phyloP scores from a whole-genome alignment of 2,797 vertebrate species.

The Natrix natrix region DNA sequence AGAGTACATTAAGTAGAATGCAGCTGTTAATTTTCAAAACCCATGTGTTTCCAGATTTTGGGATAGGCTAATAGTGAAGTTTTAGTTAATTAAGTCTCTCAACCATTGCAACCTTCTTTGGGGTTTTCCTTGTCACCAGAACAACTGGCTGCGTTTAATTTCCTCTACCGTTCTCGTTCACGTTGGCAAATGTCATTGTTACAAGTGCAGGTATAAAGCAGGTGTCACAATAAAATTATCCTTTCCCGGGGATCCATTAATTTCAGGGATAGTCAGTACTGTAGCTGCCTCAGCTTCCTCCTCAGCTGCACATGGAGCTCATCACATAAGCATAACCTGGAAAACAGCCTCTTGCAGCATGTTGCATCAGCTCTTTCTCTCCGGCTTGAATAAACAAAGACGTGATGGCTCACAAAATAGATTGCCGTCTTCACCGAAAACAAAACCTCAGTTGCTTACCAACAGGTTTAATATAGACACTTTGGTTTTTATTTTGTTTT shows the following conservation, averaged over 20 bases:
- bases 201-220: conserved; percentile 34
- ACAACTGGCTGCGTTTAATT: conserved; percentile 44
- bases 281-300: conserved; percentile 9
- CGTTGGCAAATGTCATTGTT: conserved; percentile 33
- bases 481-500: neutral
- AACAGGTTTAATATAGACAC: conserved; percentile 28
- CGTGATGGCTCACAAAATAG: conserved; percentile 36
- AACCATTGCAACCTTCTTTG: conserved; percentile 53
- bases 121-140: conserved; percentile 27
- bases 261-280: conserved; percentile 57
- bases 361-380: conserved; percentile 65
- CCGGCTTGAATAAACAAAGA: conserved; percentile 58
- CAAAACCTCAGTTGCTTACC: conserved; percentile 2
- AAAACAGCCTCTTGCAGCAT: conserved; percentile 60
- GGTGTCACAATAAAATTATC: conserved; percentile 43
- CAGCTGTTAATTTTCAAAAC: conserved; percentile 61
- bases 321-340: conserved; percentile 11
- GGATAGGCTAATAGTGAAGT: conserved; percentile 46
- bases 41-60: conserved; percentile 50
- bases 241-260: conserved; percentile 50
- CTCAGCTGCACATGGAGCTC: conserved; percentile 22
- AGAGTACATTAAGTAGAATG: conserved; percentile 51
- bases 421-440: conserved; percentile 20
- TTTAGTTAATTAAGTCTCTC: conserved; percentile 56
- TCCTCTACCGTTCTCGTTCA: conserved; percentile 15